phyloP scores from a whole-genome alignment of 2,888 invertebrate species.

The Cheiracanthium punctorium region DNA sequence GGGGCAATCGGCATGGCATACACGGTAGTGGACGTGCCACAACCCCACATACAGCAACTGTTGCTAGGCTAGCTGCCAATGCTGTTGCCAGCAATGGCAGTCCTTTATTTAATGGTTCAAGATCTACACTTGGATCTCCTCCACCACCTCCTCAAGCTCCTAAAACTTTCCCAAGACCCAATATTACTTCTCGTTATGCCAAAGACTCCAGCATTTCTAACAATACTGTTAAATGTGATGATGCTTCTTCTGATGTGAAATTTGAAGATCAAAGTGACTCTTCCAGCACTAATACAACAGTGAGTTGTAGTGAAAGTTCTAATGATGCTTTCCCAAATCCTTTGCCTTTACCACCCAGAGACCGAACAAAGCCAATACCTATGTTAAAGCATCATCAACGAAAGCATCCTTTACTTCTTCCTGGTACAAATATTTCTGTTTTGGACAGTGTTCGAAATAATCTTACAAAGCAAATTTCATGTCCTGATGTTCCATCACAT shows the following conservation, averaged over 20 bases:
- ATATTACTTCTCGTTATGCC: conserved; percentile 28
- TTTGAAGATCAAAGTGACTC: conserved; percentile 55
- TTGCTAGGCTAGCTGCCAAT: conserved; percentile 69
- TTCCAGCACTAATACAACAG: conserved; percentile 55
- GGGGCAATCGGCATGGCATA: conserved; percentile 78
- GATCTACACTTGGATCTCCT: conserved; percentile 52
- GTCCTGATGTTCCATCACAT: conserved; percentile 70
- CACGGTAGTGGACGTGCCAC: conserved; percentile 60
- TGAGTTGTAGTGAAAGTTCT: conserved; percentile 57
- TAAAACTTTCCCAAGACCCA: conserved; percentile 56
- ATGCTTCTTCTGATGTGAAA: background rate
- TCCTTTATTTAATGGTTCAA: conserved; percentile 36
- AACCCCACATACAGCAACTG: conserved; percentile 70
- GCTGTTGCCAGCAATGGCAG: conserved; percentile 26
- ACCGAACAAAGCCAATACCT: conserved; percentile 81
- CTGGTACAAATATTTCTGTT: conserved; percentile 74
- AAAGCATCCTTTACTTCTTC: conserved; percentile 88
- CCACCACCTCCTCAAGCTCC: conserved; percentile 62
- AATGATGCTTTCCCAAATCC: conserved; percentile 79
- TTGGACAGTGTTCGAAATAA: conserved; percentile 37
- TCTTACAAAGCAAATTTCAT: conserved; percentile 71
- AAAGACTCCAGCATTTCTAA: conserved; percentile 25
- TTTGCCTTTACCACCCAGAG: conserved; percentile 87
- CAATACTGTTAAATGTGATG: conserved; percentile 13
- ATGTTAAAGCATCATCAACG: conserved; percentile 85